Evolutionary conservation across 1,140 invertebrate species (phyloP), one percentile per base, ranked within the genome.

Genomic region (Pentalonia nigronervosa): DNA sequence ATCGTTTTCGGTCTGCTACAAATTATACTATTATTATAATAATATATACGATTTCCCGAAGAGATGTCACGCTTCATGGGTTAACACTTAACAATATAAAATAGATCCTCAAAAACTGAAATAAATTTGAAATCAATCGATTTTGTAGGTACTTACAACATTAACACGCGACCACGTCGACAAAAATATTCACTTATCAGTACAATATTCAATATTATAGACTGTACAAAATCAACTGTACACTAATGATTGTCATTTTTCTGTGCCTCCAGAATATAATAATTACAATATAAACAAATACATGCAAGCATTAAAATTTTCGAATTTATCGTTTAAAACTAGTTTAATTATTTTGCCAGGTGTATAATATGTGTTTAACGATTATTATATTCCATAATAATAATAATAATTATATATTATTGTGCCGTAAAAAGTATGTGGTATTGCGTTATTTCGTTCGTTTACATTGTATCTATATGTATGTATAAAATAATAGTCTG

Each of bases 331-430:
- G n/a, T 83, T 84, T 7, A 23, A 84, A 41, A 84, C 41, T 2
- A 84, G 41, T 84, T 84, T 84, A 41, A 84, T 84, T 84, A 25
- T 45, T 84, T 41, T 25, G 36, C 83, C 23, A 84, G 83, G 45
- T 84, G 83, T 84, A 84, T n/a, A 76, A 83, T 83, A 34, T 76
- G 25, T 67, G 25, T 30, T 76, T 76, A 30, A 76, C 60, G n/a
- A 76, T 76, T 76, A 76, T 76, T 76, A 76, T 76, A 76, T n/a
- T 76, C 60, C 60, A 76, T 76, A 30, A 30, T 67, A 76, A 67
- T 67, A 67, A n/a, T n/a, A n/a, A 76, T 76, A 76, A 53, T 89
- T 89, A 89, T 56, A 36, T 56, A 89, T 89, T 23, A 34, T 53
- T 50, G 45, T 87, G 86, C 30, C 11, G 14, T 67, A 76, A 76